Conservation (phyloP, 2,797 vertebrate genomes). For the Phalloptychus januarius region DNA sequence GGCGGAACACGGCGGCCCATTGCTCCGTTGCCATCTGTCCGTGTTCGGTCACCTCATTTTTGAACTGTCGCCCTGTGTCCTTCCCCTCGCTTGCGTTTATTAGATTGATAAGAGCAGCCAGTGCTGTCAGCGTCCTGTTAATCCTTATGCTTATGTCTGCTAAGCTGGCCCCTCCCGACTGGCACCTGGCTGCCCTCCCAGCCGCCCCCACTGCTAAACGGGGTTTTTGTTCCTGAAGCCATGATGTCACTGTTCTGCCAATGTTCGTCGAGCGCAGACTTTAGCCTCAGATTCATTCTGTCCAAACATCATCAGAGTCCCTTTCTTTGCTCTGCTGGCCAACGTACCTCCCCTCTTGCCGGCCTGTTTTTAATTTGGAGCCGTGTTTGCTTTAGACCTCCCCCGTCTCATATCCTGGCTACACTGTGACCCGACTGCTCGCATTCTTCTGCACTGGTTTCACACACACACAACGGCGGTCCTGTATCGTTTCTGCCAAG, state of each 20-base stretch:
- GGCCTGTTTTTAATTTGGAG: slow-evolving; percentile 76
- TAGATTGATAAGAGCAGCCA: slow-evolving; percentile 56
- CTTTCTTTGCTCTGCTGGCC: slow-evolving; percentile 1
- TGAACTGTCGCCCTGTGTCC: slow-evolving; percentile 29
- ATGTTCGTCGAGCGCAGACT: slow-evolving; percentile 19
- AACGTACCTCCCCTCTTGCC: slow-evolving; percentile 11
- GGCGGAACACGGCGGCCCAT: slow-evolving; percentile 5
- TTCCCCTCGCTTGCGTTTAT: slow-evolving; percentile 54
- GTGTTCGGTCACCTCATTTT: slow-evolving; percentile 61
- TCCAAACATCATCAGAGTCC: slow-evolving; percentile 23
- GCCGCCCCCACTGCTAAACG: slow-evolving; percentile 30
- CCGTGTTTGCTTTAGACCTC: slow-evolving; percentile 72
- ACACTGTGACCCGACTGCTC: slow-evolving; percentile 54
- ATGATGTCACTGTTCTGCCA: slow-evolving; percentile 58
- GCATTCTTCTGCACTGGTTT: slow-evolving; percentile 23
- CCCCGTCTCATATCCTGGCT: slow-evolving; percentile 65
- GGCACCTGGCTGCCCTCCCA: slow-evolving; percentile 63
- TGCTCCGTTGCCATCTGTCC: slow-evolving; percentile 58
- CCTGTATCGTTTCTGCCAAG: slow-evolving; percentile 29
- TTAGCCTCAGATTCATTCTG: slow-evolving; percentile 26
- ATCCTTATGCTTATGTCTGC: slow-evolving; percentile 64
- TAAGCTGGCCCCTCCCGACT: slow-evolving; percentile 56
- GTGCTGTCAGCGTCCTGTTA: slow-evolving; percentile 67
- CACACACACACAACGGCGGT: slow-evolving; percentile 14
- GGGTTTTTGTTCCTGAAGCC: slow-evolving; percentile 57